Percentiles rank a stretch among this genome's conserved stretches.
phyloP scores from a whole-genome alignment of 2,113 vertebrate species.

The Setophaga kirtlandii region DNA sequence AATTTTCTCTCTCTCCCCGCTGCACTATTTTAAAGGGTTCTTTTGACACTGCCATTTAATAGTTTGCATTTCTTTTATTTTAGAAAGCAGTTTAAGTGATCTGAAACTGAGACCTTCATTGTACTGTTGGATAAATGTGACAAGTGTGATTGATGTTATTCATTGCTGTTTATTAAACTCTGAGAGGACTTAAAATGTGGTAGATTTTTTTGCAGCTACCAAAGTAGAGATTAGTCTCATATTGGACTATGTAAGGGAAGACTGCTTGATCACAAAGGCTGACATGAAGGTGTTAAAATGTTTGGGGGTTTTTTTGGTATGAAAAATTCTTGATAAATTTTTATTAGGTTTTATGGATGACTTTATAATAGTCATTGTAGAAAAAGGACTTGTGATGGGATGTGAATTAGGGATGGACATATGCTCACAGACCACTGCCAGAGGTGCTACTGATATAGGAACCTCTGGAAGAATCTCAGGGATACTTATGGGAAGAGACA shows the following conservation, averaged over 20 bases:
- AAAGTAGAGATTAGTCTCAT: background rate
- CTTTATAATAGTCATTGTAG: background rate
- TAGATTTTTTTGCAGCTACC: background rate
- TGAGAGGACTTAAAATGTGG: background rate
- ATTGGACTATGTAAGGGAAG: background rate
- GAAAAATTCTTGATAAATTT: background rate
- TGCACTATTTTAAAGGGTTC: background rate
- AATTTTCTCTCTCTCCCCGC: background rate
- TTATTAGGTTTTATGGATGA: background rate
- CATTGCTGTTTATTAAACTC: background rate
- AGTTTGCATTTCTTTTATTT: background rate
- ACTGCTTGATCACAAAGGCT: background rate
- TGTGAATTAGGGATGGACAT: background rate
- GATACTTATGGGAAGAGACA: background rate
- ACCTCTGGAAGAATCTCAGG: background rate
- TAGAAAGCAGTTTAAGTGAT: background rate
- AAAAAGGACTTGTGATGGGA: background rate
- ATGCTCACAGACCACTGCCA: rapidly evolving
- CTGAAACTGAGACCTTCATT: background rate
- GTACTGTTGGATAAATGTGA: background rate
- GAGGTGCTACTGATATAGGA: background rate
- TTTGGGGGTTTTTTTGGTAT: background rate
- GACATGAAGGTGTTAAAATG: background rate
- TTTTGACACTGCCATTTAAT: background rate
- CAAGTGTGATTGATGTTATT: background rate